These are phyloP conservation scores for Enteromius argenteus DNA, from an alignment of 2,797 vertebrate genomes.

Conservation along the genomic window DNA sequence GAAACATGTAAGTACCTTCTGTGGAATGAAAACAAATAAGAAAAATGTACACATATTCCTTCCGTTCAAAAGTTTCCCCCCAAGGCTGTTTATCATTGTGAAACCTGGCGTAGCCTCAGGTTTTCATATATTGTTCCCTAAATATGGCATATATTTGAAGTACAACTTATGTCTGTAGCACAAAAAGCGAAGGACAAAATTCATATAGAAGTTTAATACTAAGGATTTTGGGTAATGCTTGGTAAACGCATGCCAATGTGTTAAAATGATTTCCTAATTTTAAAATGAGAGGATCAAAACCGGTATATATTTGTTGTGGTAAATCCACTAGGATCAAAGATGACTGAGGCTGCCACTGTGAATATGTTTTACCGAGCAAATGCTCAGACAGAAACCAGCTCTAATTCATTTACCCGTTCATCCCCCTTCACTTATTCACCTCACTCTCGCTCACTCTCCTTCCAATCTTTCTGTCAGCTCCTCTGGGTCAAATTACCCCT, in stretches of 20 bases:
- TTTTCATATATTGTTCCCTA: too few relatives aligned
- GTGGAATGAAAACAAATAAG: too few relatives aligned
- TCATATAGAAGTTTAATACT: neutral
- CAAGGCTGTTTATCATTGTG: neutral
- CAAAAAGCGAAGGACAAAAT: neutral
- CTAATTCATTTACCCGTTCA: constrained; percentile 47
- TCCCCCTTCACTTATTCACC: constrained; percentile 38
- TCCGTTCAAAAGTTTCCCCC: too few relatives aligned
- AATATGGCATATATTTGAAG: neutral
- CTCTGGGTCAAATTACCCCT: constrained; percentile 49
- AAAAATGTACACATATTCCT: too few relatives aligned
- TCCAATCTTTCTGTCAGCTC: constrained; percentile 30
- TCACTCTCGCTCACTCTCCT: constrained; percentile 11
- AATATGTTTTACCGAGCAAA: constrained; percentile 19
- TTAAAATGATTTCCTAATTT: neutral
- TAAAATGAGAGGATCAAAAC: constrained; percentile 5
- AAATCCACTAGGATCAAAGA: constrained; percentile 6
- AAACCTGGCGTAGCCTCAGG: neutral
- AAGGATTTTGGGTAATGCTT: neutral
- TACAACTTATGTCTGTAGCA: neutral
- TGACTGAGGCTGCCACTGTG: neutral
- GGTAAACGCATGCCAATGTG: neutral
- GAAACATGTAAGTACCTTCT: too few relatives aligned
- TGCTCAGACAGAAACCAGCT: constrained; percentile 31
- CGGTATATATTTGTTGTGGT: neutral